These are phyloP conservation scores for Psittacula derbiana DNA, from an alignment of 2,797 vertebrate genomes.

Conservation along the genomic window DNA sequence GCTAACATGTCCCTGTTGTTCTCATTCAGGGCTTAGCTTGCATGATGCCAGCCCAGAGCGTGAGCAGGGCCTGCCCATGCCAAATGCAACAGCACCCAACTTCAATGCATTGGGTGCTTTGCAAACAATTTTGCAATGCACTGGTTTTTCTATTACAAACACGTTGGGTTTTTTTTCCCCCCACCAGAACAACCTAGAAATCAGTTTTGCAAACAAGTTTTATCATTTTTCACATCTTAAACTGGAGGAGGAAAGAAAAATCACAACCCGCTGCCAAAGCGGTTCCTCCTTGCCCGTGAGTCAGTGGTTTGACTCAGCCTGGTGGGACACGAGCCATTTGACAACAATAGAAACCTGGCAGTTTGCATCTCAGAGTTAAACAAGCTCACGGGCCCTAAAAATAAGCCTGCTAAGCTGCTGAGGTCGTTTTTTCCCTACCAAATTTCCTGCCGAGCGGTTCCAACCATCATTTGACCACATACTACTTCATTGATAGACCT, in stretches of 20 bases:
- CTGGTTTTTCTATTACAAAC: background rate
- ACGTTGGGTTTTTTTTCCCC: background rate
- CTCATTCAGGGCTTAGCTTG: background rate
- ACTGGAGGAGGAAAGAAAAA: background rate
- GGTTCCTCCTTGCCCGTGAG: background rate
- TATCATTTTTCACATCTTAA: background rate
- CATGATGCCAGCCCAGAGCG: background rate
- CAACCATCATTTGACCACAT: background rate
- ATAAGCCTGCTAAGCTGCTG: slow-evolving; percentile 55
- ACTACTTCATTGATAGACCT: background rate
- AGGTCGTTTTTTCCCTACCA: slow-evolving; percentile 52
- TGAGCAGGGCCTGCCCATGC: background rate
- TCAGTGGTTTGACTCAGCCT: background rate
- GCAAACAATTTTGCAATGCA: fast-evolving
- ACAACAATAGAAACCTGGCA: slow-evolving; percentile 29
- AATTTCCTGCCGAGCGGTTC: slow-evolving; percentile 46
- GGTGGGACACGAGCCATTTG: slow-evolving; percentile 28
- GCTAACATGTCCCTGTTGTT: background rate
- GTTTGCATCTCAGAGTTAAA: background rate
- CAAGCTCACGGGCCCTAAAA: slow-evolving; percentile 10
- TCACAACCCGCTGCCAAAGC: background rate
- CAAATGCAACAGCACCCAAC: background rate
- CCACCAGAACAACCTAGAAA: background rate
- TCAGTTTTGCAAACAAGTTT: background rate
- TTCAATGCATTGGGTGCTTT: background rate